A percentile compares a stretch with the other conserved stretches of the same genome.
Conservation (phyloP, 2,888 invertebrate species). For the Lithophane semibrunnea region DNA sequence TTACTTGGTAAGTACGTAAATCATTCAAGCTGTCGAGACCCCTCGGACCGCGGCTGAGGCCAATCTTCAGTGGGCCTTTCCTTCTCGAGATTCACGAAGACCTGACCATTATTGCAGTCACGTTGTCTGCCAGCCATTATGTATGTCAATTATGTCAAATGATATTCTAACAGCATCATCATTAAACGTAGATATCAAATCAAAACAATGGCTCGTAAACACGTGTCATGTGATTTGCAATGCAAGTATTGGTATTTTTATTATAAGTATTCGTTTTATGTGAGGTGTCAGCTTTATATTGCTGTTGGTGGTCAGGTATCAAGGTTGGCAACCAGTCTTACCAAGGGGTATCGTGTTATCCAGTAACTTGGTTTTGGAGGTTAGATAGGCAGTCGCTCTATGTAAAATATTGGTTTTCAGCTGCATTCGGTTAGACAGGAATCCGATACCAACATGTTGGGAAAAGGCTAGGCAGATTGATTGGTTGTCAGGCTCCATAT, state of each 20-base stretch:
- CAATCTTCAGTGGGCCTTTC: not conserved
- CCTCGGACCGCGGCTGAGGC: not conserved
- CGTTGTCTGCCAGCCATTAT: constrained; percentile 1
- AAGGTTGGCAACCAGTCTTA: too few species aligned
- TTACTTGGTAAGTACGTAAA: too few species aligned
- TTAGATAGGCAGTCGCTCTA: too few species aligned
- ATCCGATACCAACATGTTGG: too few species aligned
- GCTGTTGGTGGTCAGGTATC: not conserved
- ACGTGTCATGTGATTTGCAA: constrained; percentile 3
- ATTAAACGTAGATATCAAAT: constrained; percentile 16
- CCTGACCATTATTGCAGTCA: constrained; percentile 14
- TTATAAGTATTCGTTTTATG: constrained; percentile 1
- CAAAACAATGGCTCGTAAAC: constrained; percentile 50
- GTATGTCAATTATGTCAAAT: constrained; percentile 15
- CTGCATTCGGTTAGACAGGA: too few species aligned
- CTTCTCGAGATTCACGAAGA: constrained; percentile 1
- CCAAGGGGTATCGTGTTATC: too few species aligned
- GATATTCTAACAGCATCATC: constrained; percentile 24
- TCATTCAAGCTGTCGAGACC: too few species aligned
- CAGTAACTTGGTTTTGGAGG: too few species aligned
- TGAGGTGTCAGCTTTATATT: constrained; percentile 4
- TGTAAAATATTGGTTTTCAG: too few species aligned
- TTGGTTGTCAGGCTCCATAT: too few species aligned
- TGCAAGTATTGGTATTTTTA: constrained; percentile 4
- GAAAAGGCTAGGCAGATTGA: too few species aligned